Evolutionary conservation across 2,888 invertebrate species (phyloP).

Genomic region (Erebia palarica): DNA sequence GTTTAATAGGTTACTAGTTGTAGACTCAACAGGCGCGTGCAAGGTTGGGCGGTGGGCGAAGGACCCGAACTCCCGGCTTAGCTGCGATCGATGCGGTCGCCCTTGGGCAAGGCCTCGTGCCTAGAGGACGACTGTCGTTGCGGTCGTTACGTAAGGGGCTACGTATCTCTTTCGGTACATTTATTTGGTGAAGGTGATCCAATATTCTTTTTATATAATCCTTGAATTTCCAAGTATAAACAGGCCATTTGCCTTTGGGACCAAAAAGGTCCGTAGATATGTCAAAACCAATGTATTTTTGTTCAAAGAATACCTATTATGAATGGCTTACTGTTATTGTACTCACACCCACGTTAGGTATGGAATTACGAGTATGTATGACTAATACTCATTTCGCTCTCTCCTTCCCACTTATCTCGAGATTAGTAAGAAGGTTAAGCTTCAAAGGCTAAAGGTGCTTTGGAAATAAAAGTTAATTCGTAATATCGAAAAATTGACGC

Average conservation of each 20-base stretch:
- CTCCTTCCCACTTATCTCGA: not conserved
- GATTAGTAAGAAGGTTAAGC: constrained; percentile 3
- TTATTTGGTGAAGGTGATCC: not conserved
- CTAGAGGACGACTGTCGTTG: constrained; percentile 64
- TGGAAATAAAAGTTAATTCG: not conserved
- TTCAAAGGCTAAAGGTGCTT: not conserved
- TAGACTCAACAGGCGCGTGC: not conserved
- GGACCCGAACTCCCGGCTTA: constrained; percentile 34
- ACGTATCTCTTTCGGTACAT: constrained; percentile 17
- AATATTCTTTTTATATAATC: not conserved
- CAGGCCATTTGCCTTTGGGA: not conserved
- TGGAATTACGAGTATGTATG: not conserved
- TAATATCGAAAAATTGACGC: not conserved
- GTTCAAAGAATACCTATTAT: not conserved
- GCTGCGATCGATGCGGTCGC: constrained; percentile 64
- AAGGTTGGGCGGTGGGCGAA: constrained; percentile 42
- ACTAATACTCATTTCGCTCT: not conserved
- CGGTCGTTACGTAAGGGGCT: constrained; percentile 63
- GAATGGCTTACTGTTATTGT: not conserved
- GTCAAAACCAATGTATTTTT: not conserved
- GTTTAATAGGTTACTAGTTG: not conserved
- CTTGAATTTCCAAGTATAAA: not conserved
- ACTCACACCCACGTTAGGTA: not conserved
- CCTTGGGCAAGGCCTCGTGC: constrained; percentile 73
- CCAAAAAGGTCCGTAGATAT: not conserved